Base-by-base conservation (phyloP, 2,113 vertebrate genomes). In the Polypterus bichir region DNA sequence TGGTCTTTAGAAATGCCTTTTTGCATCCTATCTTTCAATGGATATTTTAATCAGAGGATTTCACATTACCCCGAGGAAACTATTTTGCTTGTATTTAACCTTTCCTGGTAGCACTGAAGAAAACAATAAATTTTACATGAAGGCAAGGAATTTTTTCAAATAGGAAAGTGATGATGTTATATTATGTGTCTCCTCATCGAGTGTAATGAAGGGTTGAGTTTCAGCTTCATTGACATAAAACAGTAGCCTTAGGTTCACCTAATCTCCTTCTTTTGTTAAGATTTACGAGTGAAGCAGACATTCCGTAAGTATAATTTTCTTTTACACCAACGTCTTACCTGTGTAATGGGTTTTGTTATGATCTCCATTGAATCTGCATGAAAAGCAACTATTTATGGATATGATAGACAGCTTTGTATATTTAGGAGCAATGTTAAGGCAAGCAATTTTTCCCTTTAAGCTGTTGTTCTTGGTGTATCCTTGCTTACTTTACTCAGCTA, bases 251-350 rank as follows among this genome's bases (percentile, higher is more conserved):
- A 54, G 73, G 71, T 62, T 72, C 73, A 75, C 66, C 59, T 73
- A 63, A 79, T 79, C 73, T 72, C 59, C 73, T 61, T 70, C 67
- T 55, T 58, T 58, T 5, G 56, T 66, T 72, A 67, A 76, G 68
- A 75, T 77, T 80, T 82, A 74, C 66, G 68, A 82, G 73, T 51
- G 65, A 71, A 71, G 69, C 66, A 78, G 76, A 73, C 61, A 71
- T 73, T 78, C 76, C 68, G 64, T 69, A 65, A 72, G 72, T 60
- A 74, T 68, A 57, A 66, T 71, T 66, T 70, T 54, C 71, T 69
- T 72, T 44, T 60, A 63, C 0, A 0, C 61, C 3, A 0, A 52
- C 60, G 62, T 53, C 5, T 11, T 44, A 45, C 27, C 27, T 58
- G n/a, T 58, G 56, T 3, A 44, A 7, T 6, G 56, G 5, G 44